phyloP scores from a whole-genome alignment of 2,888 invertebrate species.

The Polyommatus iphigenia region DNA sequence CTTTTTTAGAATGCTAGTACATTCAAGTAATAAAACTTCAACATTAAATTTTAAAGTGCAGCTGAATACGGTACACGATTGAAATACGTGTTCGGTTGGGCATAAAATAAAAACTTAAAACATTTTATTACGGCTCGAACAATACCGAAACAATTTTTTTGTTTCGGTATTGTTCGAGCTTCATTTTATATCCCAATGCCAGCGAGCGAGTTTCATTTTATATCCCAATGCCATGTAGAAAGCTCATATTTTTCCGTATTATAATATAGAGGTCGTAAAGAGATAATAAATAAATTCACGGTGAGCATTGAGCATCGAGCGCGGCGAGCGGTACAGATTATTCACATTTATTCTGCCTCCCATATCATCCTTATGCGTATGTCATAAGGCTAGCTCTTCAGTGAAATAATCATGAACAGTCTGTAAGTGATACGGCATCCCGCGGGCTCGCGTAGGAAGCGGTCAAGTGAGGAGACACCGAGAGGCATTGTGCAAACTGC shows the following conservation, averaged over 20 bases:
- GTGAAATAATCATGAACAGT: background rate
- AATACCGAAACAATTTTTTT: conserved; percentile 12
- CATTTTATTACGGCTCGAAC: conserved; percentile 7
- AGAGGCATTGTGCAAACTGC: conserved; percentile 44
- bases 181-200: background rate
- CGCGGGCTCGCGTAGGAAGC: conserved; percentile 61
- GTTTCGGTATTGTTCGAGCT: too few species aligned
- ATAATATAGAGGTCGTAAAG: conserved; percentile 12
- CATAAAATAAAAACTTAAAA: conserved; percentile 8
- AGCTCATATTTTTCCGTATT: conserved; percentile 3
- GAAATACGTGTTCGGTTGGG: background rate
- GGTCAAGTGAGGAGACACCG: conserved; percentile 54
- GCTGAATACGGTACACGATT: background rate
- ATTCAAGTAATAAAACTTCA: background rate
- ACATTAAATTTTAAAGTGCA: background rate
- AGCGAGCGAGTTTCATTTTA: background rate
- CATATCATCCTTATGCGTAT: background rate
- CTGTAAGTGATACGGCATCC: conserved; percentile 42
- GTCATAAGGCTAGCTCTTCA: background rate
- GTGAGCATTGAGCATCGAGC: conserved; percentile 49
- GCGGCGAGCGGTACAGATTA: conserved; percentile 49
- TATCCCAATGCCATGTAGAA: background rate
- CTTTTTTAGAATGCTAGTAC: background rate
- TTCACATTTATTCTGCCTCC: background rate
- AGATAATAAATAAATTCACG: conserved; percentile 16